A percentile compares a stretch with the other conserved stretches of the same genome.
Evolutionary conservation across 2,113 vertebrate genomes (phyloP).

Genomic region (Trichomycterus rosablanca): DNA sequence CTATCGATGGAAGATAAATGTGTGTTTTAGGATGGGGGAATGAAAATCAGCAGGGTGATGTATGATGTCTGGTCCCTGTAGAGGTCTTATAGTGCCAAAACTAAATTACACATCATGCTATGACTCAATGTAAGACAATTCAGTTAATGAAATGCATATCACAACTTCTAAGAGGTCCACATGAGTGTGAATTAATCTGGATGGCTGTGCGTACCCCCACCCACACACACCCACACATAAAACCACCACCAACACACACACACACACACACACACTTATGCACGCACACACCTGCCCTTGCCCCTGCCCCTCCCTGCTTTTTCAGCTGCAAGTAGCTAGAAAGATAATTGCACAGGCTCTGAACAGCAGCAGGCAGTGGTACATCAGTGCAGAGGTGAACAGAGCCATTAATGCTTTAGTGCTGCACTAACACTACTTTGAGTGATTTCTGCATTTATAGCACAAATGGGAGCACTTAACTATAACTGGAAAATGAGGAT

Average conservation of each 20-base stretch:
- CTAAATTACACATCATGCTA: conserved; percentile 35
- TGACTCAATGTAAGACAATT: conserved; percentile 36
- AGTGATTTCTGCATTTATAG: conserved; percentile 87
- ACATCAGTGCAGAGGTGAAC: background rate
- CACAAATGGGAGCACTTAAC: conserved; percentile 82
- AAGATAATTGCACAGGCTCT: conserved; percentile 65
- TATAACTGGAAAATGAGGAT: conserved; percentile 77
- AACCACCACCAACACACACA: conserved; percentile 22
- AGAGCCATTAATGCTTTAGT: conserved; percentile 52
- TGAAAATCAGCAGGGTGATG: conserved; percentile 29
- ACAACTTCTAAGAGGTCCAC: conserved; percentile 21
- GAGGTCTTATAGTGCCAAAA: conserved; percentile 18
- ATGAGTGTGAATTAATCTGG: conserved; percentile 34
- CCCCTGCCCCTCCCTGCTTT: conserved; percentile 49
- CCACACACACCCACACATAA: conserved; percentile 9
- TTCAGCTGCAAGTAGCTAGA: conserved; percentile 57
- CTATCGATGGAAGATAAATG: conserved; percentile 3
- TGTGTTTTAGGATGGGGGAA: conserved; percentile 24
- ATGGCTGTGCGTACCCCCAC: conserved; percentile 9
- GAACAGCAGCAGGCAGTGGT: conserved; percentile 42
- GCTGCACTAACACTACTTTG: conserved; percentile 80
- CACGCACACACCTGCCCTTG: conserved; percentile 56
- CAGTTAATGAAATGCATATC: conserved; percentile 42
- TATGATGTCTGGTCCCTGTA: conserved; percentile 28
- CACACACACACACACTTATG: conserved; percentile 40